Evolutionary conservation across 2,888 invertebrate species (phyloP), one percentile per base, ranked within the genome.

Genomic region (Cartodere bifasciata): DNA sequence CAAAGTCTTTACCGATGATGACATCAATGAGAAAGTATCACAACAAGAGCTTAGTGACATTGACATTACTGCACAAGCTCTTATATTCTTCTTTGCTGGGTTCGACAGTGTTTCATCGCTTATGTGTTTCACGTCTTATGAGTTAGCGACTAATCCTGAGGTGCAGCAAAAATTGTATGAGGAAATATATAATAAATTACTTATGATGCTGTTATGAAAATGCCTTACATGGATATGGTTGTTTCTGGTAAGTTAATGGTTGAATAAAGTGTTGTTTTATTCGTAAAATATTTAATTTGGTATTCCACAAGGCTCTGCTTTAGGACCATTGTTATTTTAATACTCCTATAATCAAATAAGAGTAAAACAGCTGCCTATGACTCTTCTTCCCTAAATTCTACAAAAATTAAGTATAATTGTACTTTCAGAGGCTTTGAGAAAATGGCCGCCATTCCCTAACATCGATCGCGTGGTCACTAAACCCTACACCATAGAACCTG

Each of bases 191-290:
- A 35, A 36, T 58, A 55, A 13, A 51, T 71, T 1, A 60, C 56
- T 25, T 72, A 68, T 38, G 67, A 63, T 13, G 53, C 58, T 1
- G 52, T 73, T 1, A 58, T 63, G 30, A 58, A 55, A 13, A 62
- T 72, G 66, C 55, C 58, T n/a, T 72, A 72, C 35, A 47, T 73
- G 56, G 71, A 73, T 31, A 68, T 68, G 68, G 67, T 72, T 1
- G 49, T 71, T 0, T 66, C 68, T 45, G 66, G 35, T 35, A 23
- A 14, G 6, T 23, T 9, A 9, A 9, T 20, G 7, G 9, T 6
- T 7, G 9, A 20, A 9, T 7, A 20, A 20, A n/a, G n/a, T n/a
- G n/a, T n/a, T n/a, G n/a, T n/a, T n/a, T n/a, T n/a, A n/a, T n/a
- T n/a, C n/a, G n/a, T n/a, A n/a, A n/a, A n/a, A n/a, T n/a, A n/a